These are phyloP conservation scores for Apis laboriosa DNA, from an alignment of 1,140 invertebrate genomes.

Conservation along the genomic window DNA sequence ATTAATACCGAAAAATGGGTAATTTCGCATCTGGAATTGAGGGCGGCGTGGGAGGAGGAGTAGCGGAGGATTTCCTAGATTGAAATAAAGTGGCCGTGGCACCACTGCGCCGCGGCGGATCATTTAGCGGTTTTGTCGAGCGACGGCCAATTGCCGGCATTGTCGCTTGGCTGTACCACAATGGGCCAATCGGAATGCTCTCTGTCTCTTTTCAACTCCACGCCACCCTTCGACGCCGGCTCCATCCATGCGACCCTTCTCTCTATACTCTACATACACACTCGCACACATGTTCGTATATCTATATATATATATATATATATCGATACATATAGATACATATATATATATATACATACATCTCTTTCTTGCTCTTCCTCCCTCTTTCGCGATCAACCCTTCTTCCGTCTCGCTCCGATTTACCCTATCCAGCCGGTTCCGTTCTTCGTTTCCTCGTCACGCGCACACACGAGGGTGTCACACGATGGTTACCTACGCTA, in stretches of 20 bases:
- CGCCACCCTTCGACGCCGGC: conserved; percentile 48
- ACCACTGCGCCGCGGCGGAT: conserved; percentile 78
- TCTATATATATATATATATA: not conserved
- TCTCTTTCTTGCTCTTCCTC: conserved; percentile 41
- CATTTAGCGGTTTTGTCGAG: conserved; percentile 82
- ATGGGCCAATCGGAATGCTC: conserved; percentile 81
- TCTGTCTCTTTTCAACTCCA: conserved; percentile 74
- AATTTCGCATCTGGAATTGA: conserved; percentile 77
- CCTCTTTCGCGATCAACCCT: conserved; percentile 26
- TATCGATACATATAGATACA: not conserved
- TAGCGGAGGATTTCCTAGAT: conserved; percentile 78
- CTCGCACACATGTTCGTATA: conserved; percentile 8
- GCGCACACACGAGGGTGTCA: conserved; percentile 63
- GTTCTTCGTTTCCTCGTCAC: conserved; percentile 27
- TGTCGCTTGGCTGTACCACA: conserved; percentile 81
- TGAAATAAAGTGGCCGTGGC: conserved; percentile 81
- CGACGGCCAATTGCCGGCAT: conserved; percentile 82
- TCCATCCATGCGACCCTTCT: conserved; percentile 51
- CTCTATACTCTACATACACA: conserved; percentile 43
- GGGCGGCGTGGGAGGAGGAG: conserved; percentile 32
- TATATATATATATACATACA: not conserved
- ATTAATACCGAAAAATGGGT: conserved; percentile 79
- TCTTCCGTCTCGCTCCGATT: not conserved
- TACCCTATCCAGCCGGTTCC: not conserved
- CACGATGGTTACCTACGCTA: conserved; percentile 72